Evolutionary conservation across 2,888 invertebrate species (phyloP), one percentile per base, ranked within the genome.

Genomic region (Lordiphosa fenestrarum): DNA sequence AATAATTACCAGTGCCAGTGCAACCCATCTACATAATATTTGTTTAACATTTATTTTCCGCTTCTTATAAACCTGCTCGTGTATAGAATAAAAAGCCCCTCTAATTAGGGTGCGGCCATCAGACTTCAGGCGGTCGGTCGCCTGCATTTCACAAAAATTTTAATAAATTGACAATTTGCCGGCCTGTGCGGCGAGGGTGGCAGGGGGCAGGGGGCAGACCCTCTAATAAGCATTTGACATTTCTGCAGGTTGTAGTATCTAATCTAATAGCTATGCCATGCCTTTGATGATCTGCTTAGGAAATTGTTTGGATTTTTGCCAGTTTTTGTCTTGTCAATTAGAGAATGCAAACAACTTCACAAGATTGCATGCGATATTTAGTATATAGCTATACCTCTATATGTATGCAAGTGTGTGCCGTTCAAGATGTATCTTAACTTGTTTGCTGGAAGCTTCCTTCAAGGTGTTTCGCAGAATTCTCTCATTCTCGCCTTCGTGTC

Each of bases 261-360:
- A 39, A 21, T 25, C 9, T 38, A 37, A 42, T 12, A 12, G 23
- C n/a, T 42, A 30, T 41, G 25, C 47, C 57, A 12, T 49, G 62
- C 58, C 49, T 85, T 81, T 81, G 84, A 85, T 85, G 82, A 84
- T 81, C 82, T 77, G 64, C 55, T 49, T 44, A 57, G 49, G 58
- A 66, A 64, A 72, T 66, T 30, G 61, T 47, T 85, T 81, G 80
- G 80, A 85, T 58, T 58, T 36, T 42, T 56, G 80, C 85, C 80
- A 81, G 84, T 59, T 84, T 84, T 63, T 53, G 82, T 85, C 82
- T 85, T 81, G 80, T 85, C 80, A 81, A 81, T 81, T 81, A 85
- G 77, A 55, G 61, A 67, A 55, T 42, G 53, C 66, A 64, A 12
- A 47, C 64, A 67, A 76, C 80, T 84, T 84, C 74, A 76, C 53